phyloP scores from a whole-genome alignment of 2,797 vertebrate genomes.

The Alfaro cultratus region DNA sequence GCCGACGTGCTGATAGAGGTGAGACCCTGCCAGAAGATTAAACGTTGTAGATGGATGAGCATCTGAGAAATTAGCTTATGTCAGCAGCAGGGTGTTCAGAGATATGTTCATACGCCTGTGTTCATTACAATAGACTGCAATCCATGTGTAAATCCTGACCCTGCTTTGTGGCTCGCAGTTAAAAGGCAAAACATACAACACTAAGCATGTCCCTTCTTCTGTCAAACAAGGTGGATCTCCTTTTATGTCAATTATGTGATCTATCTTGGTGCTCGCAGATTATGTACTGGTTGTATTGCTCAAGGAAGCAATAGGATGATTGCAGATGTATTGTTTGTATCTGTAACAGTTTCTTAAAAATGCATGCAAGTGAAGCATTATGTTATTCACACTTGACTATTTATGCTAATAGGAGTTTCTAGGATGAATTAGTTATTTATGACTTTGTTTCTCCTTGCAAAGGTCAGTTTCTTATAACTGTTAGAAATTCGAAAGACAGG shows the following conservation, averaged over 20 bases:
- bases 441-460: background rate
- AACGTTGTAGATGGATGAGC: constrained; percentile 7
- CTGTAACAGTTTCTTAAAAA: constrained; percentile 1
- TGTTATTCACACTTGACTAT: background rate
- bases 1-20: constrained; percentile 95
- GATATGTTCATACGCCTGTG: background rate
- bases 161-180: background rate
- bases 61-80: constrained; percentile 6
- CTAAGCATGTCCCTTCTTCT: background rate
- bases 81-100: constrained; percentile 15
- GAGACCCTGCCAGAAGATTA: constrained; percentile 52
- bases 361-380: background rate
- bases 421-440: background rate
- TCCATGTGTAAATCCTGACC: background rate
- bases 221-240: background rate
- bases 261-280: background rate
- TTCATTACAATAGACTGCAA: background rate
- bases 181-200: background rate
- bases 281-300: constrained; percentile 12
- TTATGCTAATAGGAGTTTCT: background rate
- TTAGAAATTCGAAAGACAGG: background rate
- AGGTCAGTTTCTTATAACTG: background rate
- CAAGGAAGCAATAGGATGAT: background rate
- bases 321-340: background rate
- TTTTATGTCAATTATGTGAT: background rate